These are phyloP conservation scores for Zoanthus gigantus DNA, from an alignment of 92 coral and sea anemone species.

Conservation along the genomic window DNA sequence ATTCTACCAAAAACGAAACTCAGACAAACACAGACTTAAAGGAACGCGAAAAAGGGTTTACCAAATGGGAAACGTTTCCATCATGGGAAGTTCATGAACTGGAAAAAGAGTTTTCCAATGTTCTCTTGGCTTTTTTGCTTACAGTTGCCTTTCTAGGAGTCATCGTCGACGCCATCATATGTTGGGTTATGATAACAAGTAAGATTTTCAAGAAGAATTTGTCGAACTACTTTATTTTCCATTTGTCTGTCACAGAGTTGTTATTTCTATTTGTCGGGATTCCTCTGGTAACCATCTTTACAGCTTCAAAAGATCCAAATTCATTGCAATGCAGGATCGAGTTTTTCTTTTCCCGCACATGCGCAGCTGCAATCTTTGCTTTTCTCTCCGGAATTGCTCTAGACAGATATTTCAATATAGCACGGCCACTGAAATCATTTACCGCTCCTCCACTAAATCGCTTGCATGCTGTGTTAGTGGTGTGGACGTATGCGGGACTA, in stretches of 20 bases:
- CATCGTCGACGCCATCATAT: not conserved
- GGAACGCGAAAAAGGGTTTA: not conserved
- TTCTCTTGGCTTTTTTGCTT: not conserved
- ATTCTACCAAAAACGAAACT: not conserved
- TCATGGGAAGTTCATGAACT: not conserved
- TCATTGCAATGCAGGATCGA: slow-evolving; percentile 21
- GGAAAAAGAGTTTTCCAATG: slow-evolving; percentile 17
- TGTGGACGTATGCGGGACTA: slow-evolving; percentile 23
- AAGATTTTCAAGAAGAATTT: slow-evolving; percentile 29
- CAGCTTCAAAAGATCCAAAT: not conserved
- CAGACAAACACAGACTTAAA: not conserved
- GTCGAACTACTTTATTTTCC: slow-evolving; percentile 30
- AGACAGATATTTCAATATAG: slow-evolving; percentile 35
- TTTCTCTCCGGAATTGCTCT: slow-evolving; percentile 39
- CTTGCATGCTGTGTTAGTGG: not conserved
- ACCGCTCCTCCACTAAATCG: not conserved
- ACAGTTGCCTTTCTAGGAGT: slow-evolving; percentile 9
- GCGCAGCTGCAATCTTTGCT: slow-evolving; percentile 33
- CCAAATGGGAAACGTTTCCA: slow-evolving; percentile 31
- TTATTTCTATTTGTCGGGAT: slow-evolving; percentile 13
- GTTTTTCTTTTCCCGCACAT: slow-evolving; percentile 34
- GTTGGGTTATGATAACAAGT: slow-evolving; percentile 29
- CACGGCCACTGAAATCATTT: slow-evolving; percentile 9
- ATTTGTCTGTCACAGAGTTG: slow-evolving; percentile 28
- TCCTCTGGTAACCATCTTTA: slow-evolving; percentile 8